A percentile compares a stretch with the other conserved stretches of the same genome.
Evolutionary conservation across 1,140 invertebrate species (phyloP).

Genomic region (Drosophila busckii): DNA sequence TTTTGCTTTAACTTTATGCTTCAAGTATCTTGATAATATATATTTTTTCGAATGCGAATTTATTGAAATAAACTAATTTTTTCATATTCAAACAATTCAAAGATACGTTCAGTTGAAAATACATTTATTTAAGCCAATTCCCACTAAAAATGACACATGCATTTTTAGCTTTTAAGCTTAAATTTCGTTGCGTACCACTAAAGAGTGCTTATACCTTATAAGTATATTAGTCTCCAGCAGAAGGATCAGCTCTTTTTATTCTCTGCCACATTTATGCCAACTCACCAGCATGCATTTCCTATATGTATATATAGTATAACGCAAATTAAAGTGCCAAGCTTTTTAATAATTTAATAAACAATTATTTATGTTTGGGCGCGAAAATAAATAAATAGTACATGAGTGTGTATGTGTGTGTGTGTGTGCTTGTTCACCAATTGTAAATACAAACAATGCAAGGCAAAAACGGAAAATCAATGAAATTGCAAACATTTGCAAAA

Average conservation of each 20-base stretch:
- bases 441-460: conserved; percentile 45
- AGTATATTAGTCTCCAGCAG: no score
- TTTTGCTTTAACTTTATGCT: background rate
- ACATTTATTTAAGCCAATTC: no score
- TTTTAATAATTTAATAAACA: conserved; percentile 37
- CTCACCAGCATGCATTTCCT: no score
- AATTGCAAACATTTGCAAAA: conserved; percentile 59
- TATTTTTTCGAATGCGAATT: background rate
- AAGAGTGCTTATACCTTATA: no score
- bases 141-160: no score
- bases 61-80: background rate
- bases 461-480: conserved; percentile 63
- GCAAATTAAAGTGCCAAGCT: conserved; percentile 12
- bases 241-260: no score
- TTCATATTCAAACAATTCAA: no score
- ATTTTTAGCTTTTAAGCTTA: no score
- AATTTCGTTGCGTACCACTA: no score
- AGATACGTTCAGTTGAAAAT: no score
- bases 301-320: background rate
- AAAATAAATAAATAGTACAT: conserved; percentile 28
- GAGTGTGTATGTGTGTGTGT: conserved; percentile 3
- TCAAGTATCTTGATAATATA: background rate
- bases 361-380: conserved; percentile 26
- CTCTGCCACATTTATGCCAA: no score
- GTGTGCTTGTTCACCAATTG: conserved; percentile 42